Conservation (phyloP, 2,113 vertebrate genomes). For the Saimiri boliviensis region DNA sequence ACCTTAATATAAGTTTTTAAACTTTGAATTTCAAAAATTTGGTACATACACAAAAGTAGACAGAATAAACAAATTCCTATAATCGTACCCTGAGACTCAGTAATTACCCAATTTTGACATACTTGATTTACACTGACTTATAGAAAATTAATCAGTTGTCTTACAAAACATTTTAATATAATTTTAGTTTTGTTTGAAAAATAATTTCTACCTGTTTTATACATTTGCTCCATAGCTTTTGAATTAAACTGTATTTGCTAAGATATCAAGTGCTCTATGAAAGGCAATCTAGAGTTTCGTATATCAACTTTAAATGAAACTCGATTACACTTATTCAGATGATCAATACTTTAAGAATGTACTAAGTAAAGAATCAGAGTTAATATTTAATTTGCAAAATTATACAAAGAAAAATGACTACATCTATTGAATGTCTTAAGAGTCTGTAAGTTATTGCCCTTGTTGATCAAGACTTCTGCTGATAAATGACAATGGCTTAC, state of each 20-base stretch:
- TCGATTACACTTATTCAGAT: neutral
- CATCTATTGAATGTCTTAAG: neutral
- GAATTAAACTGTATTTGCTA: conserved; percentile 8
- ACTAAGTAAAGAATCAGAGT: neutral
- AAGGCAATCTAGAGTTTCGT: neutral
- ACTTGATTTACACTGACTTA: neutral
- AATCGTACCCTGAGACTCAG: neutral
- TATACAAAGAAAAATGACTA: neutral
- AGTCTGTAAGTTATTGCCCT: neutral
- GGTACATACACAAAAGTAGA: neutral
- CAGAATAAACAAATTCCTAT: neutral
- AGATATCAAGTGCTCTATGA: neutral
- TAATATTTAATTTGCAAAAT: neutral
- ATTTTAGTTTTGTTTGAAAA: conserved; percentile 1
- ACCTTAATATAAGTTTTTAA: neutral
- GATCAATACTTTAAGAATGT: neutral
- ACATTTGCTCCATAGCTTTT: neutral
- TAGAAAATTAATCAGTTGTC: neutral
- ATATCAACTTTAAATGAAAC: neutral
- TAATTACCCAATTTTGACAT: neutral
- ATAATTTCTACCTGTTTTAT: neutral
- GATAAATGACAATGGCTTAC: neutral
- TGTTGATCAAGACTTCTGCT: neutral
- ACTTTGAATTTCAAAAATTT: neutral
- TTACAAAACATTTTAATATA: neutral